These are phyloP conservation scores for rabbit (Oryctolagus cuniculus) DNA, from an alignment of 2,113 vertebrate genomes.

Conservation along the genomic window mOryCun1.1 NC_091444.1:15972001-15972500, in stretches of 20 bases:
- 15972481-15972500: no score
- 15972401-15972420: no score
- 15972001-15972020: not conserved
- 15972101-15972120: not conserved
- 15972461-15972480: no score
- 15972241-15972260: not conserved
- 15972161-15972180: not conserved
- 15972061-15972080: not conserved
- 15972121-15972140: not conserved
- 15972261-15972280: no score
- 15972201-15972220: not conserved
- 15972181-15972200: not conserved
- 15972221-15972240: not conserved
- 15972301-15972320: no score
- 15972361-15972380: no score
- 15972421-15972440: no score
- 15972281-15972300: no score
- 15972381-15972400: no score
- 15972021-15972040: slow-evolving; percentile 16
- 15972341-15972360: no score
- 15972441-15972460: no score
- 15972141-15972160: not conserved
- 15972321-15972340: no score
- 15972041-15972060: slow-evolving; percentile 21
- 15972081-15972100: not conserved